phyloP scores from a whole-genome alignment of 2,113 vertebrate genomes.

The Chinchilla lanigera region DNA sequence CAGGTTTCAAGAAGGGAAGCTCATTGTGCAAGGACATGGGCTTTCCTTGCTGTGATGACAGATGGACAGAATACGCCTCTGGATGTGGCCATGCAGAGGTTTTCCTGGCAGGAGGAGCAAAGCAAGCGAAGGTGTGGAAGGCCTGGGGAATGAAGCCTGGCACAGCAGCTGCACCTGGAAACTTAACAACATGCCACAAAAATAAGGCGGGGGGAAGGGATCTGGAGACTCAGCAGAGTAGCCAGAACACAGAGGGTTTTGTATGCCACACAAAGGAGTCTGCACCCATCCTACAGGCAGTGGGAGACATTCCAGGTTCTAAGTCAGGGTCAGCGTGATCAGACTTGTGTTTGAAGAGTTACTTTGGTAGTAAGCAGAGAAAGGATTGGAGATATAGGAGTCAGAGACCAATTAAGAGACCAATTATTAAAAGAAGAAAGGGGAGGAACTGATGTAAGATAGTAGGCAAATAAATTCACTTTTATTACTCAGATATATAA shows the following conservation, averaged over 20 bases:
- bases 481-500: not conserved
- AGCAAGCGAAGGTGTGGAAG: not conserved
- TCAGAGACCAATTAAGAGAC: not conserved
- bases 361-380: not conserved
- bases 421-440: not conserved
- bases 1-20: not conserved
- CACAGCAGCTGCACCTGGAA: not conserved
- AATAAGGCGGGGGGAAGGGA: not conserved
- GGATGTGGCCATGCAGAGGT: not conserved
- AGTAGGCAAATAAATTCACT: not conserved
- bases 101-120: not conserved
- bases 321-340: not conserved
- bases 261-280: not conserved
- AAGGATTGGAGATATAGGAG: not conserved
- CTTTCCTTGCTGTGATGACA: not conserved
- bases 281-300: not conserved
- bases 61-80: not conserved
- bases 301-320: not conserved
- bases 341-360: constrained; percentile 26
- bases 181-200: not conserved
- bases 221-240: not conserved
- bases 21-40: too few species aligned
- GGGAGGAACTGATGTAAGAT: not conserved
- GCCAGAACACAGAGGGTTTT: not conserved
- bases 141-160: not conserved